These are phyloP conservation scores for Uropetala carovei DNA, from an alignment of 2,888 invertebrate species.

Conservation along the genomic window DNA sequence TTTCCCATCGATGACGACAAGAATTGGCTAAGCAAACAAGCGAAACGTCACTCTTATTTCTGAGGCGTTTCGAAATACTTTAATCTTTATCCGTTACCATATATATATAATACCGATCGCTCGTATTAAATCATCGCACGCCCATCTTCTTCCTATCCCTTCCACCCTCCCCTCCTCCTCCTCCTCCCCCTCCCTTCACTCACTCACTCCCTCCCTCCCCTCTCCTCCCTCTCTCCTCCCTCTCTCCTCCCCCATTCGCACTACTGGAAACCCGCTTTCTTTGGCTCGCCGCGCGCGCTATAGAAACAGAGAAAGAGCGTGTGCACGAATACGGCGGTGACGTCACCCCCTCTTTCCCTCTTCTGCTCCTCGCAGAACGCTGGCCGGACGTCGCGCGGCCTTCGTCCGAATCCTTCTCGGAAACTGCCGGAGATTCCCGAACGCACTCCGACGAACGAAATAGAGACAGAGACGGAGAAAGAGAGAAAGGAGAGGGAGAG, in stretches of 20 bases:
- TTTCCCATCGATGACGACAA: too few relatives aligned
- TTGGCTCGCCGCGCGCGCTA: neutral
- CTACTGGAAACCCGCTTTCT: conserved; percentile 51
- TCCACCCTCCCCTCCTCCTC: neutral
- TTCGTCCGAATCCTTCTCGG: conserved; percentile 40
- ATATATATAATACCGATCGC: too few relatives aligned
- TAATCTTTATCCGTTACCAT: too few relatives aligned
- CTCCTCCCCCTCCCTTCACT: too few relatives aligned
- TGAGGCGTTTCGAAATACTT: too few relatives aligned
- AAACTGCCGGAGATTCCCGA: conserved; percentile 46
- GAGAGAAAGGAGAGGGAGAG: neutral
- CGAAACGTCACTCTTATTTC: too few relatives aligned
- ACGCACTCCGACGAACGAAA: neutral
- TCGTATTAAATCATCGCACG: too few relatives aligned
- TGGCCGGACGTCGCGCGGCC: conserved; percentile 51
- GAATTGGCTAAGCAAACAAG: too few relatives aligned
- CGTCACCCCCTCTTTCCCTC: conserved; percentile 45
- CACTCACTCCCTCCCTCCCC: too few relatives aligned
- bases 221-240: too few relatives aligned
- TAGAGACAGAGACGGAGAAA: neutral
- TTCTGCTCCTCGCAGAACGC: neutral
- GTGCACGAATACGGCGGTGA: conserved; percentile 35
- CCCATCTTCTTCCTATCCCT: too few relatives aligned
- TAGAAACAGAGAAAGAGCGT: neutral
- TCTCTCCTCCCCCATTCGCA: neutral